Percentiles rank a stretch among this genome's conserved stretches.
These are phyloP conservation scores for Danio jaintianensis DNA, from an alignment of 2,797 vertebrate genomes.

Conservation along the genomic window DNA sequence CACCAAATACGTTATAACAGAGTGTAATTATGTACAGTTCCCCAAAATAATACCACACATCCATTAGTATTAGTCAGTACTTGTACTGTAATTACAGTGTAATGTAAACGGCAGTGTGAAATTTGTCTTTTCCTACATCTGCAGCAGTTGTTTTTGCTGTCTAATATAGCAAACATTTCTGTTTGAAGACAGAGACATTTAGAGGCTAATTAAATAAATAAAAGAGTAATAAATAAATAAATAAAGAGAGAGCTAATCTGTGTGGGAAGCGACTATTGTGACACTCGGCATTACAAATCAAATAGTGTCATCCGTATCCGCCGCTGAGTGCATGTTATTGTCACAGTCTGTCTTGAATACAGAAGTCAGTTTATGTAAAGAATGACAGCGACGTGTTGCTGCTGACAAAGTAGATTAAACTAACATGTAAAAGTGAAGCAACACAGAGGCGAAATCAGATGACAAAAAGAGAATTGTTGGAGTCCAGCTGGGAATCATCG, in stretches of 20 bases:
- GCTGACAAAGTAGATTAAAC: constrained; percentile 53
- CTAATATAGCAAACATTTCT: constrained; percentile 20
- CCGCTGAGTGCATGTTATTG: neutral
- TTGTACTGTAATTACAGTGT: constrained; percentile 8
- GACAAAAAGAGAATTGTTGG: constrained; percentile 21
- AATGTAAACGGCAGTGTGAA: constrained; percentile 23
- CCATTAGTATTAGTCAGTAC: neutral
- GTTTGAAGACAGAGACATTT: neutral
- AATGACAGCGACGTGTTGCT: constrained; percentile 8
- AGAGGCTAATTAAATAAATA: constrained; percentile 1
- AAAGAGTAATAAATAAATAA: constrained; percentile 3
- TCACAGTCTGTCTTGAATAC: constrained; percentile 4
- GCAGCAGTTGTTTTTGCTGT: neutral
- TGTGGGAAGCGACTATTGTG: constrained; percentile 1
- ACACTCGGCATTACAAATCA: constrained; percentile 12
- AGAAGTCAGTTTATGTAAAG: constrained; percentile 6
- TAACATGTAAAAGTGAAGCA: constrained; percentile 55
- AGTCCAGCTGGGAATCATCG: constrained; percentile 43
- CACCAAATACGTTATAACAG: constrained; percentile 10
- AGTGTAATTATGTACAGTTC: constrained; percentile 8
- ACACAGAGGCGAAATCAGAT: neutral
- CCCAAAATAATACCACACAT: constrained; percentile 15
- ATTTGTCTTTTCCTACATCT: constrained; percentile 39
- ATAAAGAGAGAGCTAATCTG: constrained; percentile 30
- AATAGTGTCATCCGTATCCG: constrained; percentile 10